phyloP scores from a whole-genome alignment of 2,888 invertebrate species.

The Chrysolina americana region DNA sequence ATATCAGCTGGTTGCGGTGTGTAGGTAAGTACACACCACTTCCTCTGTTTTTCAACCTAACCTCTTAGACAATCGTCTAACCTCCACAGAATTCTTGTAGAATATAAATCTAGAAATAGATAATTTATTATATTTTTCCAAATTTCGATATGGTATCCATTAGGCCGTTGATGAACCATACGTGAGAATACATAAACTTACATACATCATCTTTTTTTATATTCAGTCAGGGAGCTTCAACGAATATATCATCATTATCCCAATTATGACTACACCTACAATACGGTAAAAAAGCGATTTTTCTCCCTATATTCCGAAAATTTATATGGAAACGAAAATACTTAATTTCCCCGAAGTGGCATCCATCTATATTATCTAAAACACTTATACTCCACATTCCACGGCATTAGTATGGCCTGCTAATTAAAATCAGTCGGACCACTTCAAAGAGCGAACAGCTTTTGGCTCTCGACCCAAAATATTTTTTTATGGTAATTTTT shows the following conservation, averaged over 20 bases:
- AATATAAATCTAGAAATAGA: too few species aligned
- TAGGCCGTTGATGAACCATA: neutral
- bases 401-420: neutral
- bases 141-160: neutral
- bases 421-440: neutral
- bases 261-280: neutral
- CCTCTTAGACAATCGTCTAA: too few species aligned
- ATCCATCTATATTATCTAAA: neutral
- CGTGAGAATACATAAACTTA: neutral
- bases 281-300: neutral
- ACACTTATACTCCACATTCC: neutral
- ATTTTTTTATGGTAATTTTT: neutral
- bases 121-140: too few species aligned
- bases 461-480: neutral
- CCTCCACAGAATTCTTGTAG: too few species aligned
- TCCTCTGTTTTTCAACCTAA: too few species aligned
- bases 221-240: neutral
- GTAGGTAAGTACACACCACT: too few species aligned
- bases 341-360: neutral
- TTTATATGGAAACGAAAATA: neutral
- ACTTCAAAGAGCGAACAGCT: neutral
- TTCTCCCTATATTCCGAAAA: neutral
- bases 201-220: neutral
- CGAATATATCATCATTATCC: neutral
- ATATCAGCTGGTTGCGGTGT: too few species aligned